phyloP scores from a whole-genome alignment of 35 echinoderm and acorn worm species.

The Amphiura filiformis region DNA sequence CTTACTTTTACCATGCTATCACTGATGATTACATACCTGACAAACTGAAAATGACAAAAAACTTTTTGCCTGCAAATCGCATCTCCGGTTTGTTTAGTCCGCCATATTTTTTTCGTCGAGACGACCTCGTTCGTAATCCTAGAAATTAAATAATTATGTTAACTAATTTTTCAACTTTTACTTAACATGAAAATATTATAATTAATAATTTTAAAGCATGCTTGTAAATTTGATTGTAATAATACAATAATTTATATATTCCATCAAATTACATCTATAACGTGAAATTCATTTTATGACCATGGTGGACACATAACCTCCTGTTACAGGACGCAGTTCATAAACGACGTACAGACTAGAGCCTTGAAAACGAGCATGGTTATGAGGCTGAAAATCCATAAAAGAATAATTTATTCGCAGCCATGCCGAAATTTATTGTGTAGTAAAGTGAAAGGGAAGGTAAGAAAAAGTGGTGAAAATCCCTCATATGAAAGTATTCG shows the following conservation, averaged over 20 bases:
- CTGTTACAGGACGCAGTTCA: neutral
- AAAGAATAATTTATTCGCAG: neutral
- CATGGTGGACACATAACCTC: neutral
- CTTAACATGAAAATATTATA: neutral
- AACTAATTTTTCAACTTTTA: neutral
- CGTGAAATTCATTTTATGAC: neutral
- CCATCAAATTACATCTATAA: too few species aligned
- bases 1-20: too few species aligned
- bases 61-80: neutral
- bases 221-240: neutral
- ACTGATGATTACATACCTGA: neutral
- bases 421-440: neutral
- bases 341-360: neutral
- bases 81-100: neutral
- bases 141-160: neutral
- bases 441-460: neutral
- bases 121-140: neutral
- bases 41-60: neutral
- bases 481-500: neutral
- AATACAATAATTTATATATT: neutral
- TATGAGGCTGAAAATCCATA: neutral
- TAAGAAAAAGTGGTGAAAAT: neutral
- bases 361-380: neutral
- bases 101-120: neutral
- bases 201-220: neutral